Base-by-base conservation (phyloP, 2,113 vertebrate species). In the Oreochromis tanganicae region DNA sequence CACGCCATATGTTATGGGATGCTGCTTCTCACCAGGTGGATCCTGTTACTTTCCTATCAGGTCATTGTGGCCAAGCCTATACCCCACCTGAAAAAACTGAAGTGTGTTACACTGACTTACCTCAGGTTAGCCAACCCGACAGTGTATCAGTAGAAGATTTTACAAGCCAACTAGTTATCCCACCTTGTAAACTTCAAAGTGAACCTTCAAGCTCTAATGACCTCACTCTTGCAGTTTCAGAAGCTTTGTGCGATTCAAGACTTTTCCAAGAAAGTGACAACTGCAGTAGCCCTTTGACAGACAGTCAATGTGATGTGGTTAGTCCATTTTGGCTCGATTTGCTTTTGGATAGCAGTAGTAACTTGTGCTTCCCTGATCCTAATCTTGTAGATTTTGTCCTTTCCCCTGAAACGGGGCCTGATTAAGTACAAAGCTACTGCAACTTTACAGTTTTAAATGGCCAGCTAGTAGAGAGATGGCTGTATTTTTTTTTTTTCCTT, bases 261-360 rank as follows among this genome's bases (percentile, higher is more conserved):
- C 41, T 75, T 79, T 12, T 52, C 13, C 57, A 48, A 38, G 52
- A 84, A 8, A 6, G 71, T 19, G 43, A 50, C 71, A 50, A 19
- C 16, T 50, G 71, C 71, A 32, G 43, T 19, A 50, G 43, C 43
- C 16, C 46, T 78, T 32, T 32, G 29, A 56, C 12, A 2, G 29
- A 71, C 34, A 27, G 27, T 16, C 38, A 82, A 19, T 38, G 36
- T 80, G 88, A 29, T 41, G n/a, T 4, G 14, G 11, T 61, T 38
- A 55, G 36, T 24, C 24, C 80, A 5, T 48, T 56, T 56, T 90
- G 88, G 82, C 50, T 91, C 4, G 48, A 91, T 79, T 80, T 91
- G 16, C n/a, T 81, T 34, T 24, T 86, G 19, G 19, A 89, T 61
- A 11, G 29, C 13, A 38, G 38, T 9, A 9, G n/a, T 34, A 83